phyloP scores from a whole-genome alignment of 2,113 vertebrate genomes.

The Jaculus jaculus region DNA sequence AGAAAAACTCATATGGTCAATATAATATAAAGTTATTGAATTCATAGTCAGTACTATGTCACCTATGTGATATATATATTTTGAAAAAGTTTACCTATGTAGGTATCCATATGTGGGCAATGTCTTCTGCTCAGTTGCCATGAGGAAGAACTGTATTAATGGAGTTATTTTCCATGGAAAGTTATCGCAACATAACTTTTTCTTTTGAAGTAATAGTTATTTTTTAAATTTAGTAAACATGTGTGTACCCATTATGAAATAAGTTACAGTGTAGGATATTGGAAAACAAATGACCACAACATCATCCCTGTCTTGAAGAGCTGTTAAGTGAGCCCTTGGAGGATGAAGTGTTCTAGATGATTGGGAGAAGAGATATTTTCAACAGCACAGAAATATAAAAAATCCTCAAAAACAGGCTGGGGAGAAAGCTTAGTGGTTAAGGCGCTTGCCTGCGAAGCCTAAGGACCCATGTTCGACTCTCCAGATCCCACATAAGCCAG shows the following conservation, averaged over 20 bases:
- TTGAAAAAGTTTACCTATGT: not conserved
- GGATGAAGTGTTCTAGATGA: not conserved
- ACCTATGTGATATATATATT: too few relatives aligned
- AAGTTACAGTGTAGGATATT: not conserved
- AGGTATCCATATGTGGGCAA: not conserved
- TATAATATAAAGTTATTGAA: not conserved
- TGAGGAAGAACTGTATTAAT: not conserved
- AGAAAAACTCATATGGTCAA: not conserved
- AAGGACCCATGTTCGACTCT: too few relatives aligned
- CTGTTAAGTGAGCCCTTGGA: slow-evolving; percentile 15
- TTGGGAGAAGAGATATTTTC: not conserved
- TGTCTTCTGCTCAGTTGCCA: not conserved
- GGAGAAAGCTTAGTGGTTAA: too few relatives aligned
- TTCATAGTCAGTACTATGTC: not conserved
- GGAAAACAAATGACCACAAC: not conserved
- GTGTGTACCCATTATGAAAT: not conserved
- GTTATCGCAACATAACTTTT: slow-evolving; percentile 13
- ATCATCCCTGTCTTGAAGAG: not conserved
- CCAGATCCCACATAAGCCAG: too few relatives aligned
- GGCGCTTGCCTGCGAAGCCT: too few relatives aligned
- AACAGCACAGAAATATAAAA: slow-evolving; percentile 1
- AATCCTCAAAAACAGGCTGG: too few relatives aligned
- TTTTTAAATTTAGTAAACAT: slow-evolving; percentile 24
- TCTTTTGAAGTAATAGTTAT: not conserved
- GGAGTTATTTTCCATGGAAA: not conserved